Evolutionary conservation across 1,140 invertebrate species (phyloP), one percentile per base, ranked within the genome.

Genomic region (Drepana arcuata): DNA sequence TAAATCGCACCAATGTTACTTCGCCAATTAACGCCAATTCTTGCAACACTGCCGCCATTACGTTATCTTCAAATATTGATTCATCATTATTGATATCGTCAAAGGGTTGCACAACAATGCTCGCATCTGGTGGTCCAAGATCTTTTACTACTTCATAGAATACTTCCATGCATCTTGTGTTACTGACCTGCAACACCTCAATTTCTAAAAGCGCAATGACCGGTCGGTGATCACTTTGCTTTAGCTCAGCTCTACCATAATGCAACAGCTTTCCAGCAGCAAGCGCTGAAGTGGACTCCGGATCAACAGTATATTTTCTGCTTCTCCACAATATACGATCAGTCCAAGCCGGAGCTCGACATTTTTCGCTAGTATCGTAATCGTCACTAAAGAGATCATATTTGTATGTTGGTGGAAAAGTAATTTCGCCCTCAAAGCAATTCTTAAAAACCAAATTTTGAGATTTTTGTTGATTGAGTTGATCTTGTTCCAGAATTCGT

Each of bases 341-440:
- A 0, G 98, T 99, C 96, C 96, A 99, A 1, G 98, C 97, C 0
- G 98, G 98, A 16, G 95, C 92, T 28, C 97, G 86, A 63, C 92
- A 93, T 81, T 99, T 99, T 78, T 99, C 98, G 77, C 97, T 99
- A 0, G 98, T 99, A 71, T 99, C 98, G 74, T 99, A 99, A 85
- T 99, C 97, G 79, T 99, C 95, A 63, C 95, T 98, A 77, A 99
- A 99, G 18, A 98, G 80, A 86, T 99, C 98, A 71, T 99, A 99
- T 78, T 99, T 99, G 70, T 99, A 99, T 0, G 98, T 99, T 1
- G 98, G 98, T 12, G 94, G 86, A 83, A 99, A 99, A 31, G 87
- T 91, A 11, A 98, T 93, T 14, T 91, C 88, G 1, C 95, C 98
- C 86, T 99, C 98, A 33, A 90, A 86, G 69, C 96, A 99, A 61